A percentile compares a stretch with the other conserved stretches of the same genome.
phyloP scores from a whole-genome alignment of 2,888 invertebrate species.

The Eupsilia transversa region DNA sequence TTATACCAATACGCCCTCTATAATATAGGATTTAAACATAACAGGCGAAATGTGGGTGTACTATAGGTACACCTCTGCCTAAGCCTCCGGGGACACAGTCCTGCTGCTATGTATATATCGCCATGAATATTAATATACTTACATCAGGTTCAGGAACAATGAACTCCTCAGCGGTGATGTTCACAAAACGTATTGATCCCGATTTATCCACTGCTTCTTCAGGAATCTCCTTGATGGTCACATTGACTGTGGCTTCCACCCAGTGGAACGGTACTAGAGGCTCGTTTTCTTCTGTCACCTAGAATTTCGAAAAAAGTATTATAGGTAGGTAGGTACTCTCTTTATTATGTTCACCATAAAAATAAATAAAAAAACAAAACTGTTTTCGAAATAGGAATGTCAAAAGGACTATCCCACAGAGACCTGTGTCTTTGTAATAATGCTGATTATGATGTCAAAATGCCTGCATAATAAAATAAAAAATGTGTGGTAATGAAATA shows the following conservation, averaged over 20 bases:
- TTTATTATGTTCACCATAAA: no score
- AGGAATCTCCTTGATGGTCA: slow-evolving; percentile 96
- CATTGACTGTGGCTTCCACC: slow-evolving; percentile 96
- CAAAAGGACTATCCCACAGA: neutral
- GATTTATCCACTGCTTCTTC: slow-evolving; percentile 98
- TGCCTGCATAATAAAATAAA: neutral
- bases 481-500: neutral
- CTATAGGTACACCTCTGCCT: neutral
- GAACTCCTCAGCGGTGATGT: slow-evolving; percentile 96
- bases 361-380: no score
- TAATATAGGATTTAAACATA: neutral
- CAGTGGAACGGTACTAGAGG: slow-evolving; percentile 91
- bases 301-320: neutral
- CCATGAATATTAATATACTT: no score
- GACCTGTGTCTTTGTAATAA: neutral
- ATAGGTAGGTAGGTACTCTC: no score
- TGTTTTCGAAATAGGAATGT: no score
- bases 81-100: no score
- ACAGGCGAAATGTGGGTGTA: neutral
- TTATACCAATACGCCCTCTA: neutral
- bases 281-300: slow-evolving; percentile 92
- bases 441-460: no score
- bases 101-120: neutral
- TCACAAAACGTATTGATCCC: slow-evolving; percentile 96
- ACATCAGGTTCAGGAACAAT: slow-evolving; percentile 91